These are phyloP conservation scores for Volucella inflata DNA, from an alignment of 2,888 invertebrate species.

Conservation along the genomic window DNA sequence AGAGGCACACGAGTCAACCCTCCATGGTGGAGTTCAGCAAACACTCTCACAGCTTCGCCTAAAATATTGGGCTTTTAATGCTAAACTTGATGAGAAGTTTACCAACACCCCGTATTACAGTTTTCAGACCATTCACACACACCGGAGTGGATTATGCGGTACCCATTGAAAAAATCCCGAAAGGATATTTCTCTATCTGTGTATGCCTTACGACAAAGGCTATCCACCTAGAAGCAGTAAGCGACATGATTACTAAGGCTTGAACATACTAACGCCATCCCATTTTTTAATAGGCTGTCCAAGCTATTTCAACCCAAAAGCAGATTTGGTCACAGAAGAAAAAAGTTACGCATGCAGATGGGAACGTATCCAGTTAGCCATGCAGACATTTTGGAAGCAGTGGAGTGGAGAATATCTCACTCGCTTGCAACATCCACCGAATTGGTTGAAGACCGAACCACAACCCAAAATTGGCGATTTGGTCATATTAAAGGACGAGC, in stretches of 20 bases:
- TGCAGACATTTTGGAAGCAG: constrained; percentile 23
- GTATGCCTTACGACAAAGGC: constrained; percentile 76
- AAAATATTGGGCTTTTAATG: constrained; percentile 5
- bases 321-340: not conserved
- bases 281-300: constrained; percentile 11
- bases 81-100: constrained; percentile 77
- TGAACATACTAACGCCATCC: constrained; percentile 7
- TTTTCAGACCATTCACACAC: constrained; percentile 63
- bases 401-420: constrained; percentile 29
- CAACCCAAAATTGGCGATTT: not conserved
- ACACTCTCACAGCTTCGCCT: constrained; percentile 4
- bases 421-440: constrained; percentile 21
- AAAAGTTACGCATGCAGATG: not conserved
- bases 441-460: too few species aligned
- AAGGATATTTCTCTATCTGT: constrained; percentile 77
- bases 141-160: constrained; percentile 76
- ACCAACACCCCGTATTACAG: constrained; percentile 67
- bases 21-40: constrained; percentile 24
- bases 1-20: constrained; percentile 12
- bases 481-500: constrained; percentile 8
- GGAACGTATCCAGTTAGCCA: not conserved
- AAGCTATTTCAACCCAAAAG: not conserved
- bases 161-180: constrained; percentile 68
- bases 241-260: constrained; percentile 71
- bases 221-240: constrained; percentile 42